A percentile compares a stretch with the other conserved stretches of the same genome.
Conservation (phyloP, 2,888 invertebrate genomes). For the Heteropelma amictum region DNA sequence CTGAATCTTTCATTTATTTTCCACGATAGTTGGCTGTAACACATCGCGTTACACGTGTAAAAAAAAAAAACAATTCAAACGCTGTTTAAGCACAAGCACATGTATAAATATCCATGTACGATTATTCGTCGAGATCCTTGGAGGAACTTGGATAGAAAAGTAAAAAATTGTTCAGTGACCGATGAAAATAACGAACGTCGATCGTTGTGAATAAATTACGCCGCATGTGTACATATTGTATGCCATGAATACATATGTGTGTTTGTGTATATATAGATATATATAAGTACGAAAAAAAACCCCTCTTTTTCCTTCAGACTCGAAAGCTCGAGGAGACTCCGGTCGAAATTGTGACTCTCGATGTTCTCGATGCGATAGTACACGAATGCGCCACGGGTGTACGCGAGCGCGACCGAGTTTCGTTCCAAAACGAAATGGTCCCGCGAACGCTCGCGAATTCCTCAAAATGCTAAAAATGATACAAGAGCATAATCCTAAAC, state of each 20-base stretch:
- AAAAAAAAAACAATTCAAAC: background rate
- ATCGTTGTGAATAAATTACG: slow-evolving; percentile 12
- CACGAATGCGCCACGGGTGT: too few species aligned
- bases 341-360: too few species aligned
- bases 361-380: too few species aligned
- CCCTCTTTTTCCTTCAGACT: too few species aligned
- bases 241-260: background rate
- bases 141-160: slow-evolving; percentile 41
- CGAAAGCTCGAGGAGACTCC: too few species aligned
- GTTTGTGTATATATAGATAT: background rate
- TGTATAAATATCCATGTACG: background rate
- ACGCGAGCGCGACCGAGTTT: too few species aligned
- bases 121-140: background rate
- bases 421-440: slow-evolving; percentile 12
- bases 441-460: background rate
- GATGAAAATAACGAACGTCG: slow-evolving; percentile 34
- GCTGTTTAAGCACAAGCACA: background rate
- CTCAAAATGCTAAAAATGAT: background rate
- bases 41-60: slow-evolving; percentile 13
- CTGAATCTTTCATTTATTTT: slow-evolving; percentile 10
- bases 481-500: background rate
- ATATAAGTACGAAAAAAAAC: too few species aligned
- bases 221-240: too few species aligned
- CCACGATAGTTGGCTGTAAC: background rate
- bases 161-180: slow-evolving; percentile 44